A percentile compares a stretch with the other conserved stretches of the same genome.
These are phyloP conservation scores for Ctena decussata DNA, from an alignment of 2,888 invertebrate species.

Conservation along the genomic window DNA sequence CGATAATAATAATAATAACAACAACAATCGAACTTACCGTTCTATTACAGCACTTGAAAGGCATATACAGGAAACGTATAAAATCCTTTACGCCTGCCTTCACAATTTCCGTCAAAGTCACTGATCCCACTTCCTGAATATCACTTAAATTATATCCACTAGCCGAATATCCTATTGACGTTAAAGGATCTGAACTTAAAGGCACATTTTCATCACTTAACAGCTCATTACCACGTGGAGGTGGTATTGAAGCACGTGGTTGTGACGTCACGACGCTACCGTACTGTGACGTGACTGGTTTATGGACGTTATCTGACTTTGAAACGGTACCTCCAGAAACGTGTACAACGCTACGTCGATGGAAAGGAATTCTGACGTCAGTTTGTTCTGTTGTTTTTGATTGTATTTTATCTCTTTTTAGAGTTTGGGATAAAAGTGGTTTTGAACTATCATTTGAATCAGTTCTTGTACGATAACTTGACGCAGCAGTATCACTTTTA, in stretches of 20 bases:
- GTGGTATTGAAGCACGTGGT: slow-evolving; percentile 29
- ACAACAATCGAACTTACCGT: too few relatives aligned
- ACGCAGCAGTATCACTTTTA: background rate
- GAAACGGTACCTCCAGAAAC: slow-evolving; percentile 45
- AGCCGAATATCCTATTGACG: background rate
- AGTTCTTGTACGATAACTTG: background rate
- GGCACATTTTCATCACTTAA: background rate
- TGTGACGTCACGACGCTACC: slow-evolving; percentile 27
- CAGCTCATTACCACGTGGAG: slow-evolving; percentile 12
- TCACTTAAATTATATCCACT: slow-evolving; percentile 17
- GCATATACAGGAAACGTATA: slow-evolving; percentile 44
- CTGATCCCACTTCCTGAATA: background rate
- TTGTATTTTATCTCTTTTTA: background rate
- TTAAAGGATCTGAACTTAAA: background rate
- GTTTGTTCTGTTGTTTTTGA: background rate
- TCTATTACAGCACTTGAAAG: slow-evolving; percentile 57
- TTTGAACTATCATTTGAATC: background rate
- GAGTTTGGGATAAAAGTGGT: background rate
- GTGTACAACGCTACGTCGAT: slow-evolving; percentile 57
- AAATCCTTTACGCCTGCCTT: slow-evolving; percentile 44
- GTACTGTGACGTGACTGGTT: background rate
- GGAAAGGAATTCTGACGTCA: slow-evolving; percentile 1
- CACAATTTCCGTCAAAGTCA: slow-evolving; percentile 30
- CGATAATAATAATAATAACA: background rate
- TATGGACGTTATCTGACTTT: background rate